Conservation (phyloP, 2,888 invertebrate genomes). For the Dicyrtoma fusca region DNA sequence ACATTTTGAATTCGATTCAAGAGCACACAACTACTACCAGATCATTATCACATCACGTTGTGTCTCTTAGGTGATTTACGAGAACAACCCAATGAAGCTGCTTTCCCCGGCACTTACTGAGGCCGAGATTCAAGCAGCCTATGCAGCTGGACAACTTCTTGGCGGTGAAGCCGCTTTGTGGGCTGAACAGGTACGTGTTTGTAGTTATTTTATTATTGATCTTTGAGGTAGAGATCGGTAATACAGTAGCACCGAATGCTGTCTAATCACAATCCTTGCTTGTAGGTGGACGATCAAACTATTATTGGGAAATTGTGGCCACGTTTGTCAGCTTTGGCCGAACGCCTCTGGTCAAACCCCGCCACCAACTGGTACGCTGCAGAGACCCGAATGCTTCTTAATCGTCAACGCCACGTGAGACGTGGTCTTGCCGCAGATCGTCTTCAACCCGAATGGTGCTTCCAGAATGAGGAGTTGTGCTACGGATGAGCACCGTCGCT, state of each 20-base stretch:
- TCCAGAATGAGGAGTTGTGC: slow-evolving; percentile 52
- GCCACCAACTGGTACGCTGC: slow-evolving; percentile 47
- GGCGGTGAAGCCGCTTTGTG: slow-evolving; percentile 84
- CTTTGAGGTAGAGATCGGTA: no score
- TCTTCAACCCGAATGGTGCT: slow-evolving; percentile 56
- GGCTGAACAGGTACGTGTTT: slow-evolving; percentile 73
- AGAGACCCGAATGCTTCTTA: slow-evolving; percentile 50
- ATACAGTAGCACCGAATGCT: no score
- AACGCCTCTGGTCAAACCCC: slow-evolving; percentile 55
- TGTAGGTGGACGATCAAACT: slow-evolving; percentile 47
- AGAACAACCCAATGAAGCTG: slow-evolving; percentile 70
- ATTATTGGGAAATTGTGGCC: slow-evolving; percentile 52
- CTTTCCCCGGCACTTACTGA: slow-evolving; percentile 51
- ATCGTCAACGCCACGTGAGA: slow-evolving; percentile 47
- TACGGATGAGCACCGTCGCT: slow-evolving; percentile 1
- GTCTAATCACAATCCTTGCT: neutral
- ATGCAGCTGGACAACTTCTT: slow-evolving; percentile 59
- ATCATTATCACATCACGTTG: no score
- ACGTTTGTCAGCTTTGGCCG: slow-evolving; percentile 47
- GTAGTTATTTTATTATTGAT: no score
- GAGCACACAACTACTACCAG: no score
- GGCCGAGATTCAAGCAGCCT: slow-evolving; percentile 40
- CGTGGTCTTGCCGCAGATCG: slow-evolving; percentile 48
- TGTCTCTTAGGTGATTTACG: slow-evolving; percentile 72
- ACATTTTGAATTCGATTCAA: no score